A percentile compares a stretch with the other conserved stretches of the same genome.
phyloP scores from a whole-genome alignment of 2,797 vertebrate species.

The Hemibagrus guttatus region DNA sequence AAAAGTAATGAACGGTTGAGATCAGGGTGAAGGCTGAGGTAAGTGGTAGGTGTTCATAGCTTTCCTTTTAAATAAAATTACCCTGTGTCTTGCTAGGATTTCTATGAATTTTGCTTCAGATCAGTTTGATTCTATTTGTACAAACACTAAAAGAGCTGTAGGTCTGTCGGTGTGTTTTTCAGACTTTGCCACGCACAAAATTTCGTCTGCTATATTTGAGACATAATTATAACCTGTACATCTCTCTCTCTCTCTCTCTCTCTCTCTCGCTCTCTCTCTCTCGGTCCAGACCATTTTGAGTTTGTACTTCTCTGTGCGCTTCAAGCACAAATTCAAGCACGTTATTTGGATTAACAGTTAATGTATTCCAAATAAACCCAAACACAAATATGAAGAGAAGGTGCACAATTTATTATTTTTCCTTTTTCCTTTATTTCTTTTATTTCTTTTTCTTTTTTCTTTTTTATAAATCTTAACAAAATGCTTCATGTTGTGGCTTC shows the following conservation, averaged over 20 bases:
- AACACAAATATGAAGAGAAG: background rate
- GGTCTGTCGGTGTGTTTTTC: background rate
- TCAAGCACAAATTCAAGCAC: background rate
- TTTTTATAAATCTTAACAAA: background rate
- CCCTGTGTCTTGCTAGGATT: background rate
- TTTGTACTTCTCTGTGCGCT: background rate
- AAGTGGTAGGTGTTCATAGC: background rate
- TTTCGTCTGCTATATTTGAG: conserved; percentile 13
- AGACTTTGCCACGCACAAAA: background rate
- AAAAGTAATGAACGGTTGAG: conserved; percentile 2
- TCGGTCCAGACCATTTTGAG: background rate
- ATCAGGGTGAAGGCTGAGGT: background rate
- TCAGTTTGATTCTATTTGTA: background rate
- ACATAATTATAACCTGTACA: conserved; percentile 11
- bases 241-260: background rate
- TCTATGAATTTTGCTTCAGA: background rate
- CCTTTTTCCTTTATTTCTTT: background rate
- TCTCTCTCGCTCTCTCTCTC: conserved; percentile 2
- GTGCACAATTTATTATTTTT: background rate
- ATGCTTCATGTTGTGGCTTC: background rate
- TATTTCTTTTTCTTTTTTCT: background rate
- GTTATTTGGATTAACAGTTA: background rate
- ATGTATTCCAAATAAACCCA: background rate
- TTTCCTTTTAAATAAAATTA: background rate
- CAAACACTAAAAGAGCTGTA: background rate